Evolutionary conservation across 2,113 vertebrate species (phyloP), one percentile per base, ranked within the genome.

Genomic region (Cathartes aura): DNA sequence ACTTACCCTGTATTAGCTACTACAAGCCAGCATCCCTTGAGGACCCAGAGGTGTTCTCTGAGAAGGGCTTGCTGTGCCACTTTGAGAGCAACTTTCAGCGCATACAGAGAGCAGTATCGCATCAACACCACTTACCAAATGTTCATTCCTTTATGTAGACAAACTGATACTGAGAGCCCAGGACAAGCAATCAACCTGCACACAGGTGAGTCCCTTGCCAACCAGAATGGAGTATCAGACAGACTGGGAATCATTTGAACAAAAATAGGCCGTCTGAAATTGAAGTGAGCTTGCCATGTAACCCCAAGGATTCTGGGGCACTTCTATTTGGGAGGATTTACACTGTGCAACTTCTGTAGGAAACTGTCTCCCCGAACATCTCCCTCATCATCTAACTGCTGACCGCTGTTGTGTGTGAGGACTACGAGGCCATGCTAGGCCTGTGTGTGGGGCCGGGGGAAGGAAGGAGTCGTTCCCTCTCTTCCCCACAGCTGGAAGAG

Each of bases 321-420:
- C 53, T 64, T 72, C 12, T 40, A 0, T n/a, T 7, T 56, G 48
- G 40, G 64, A 71, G 64, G 63, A 81, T 48, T 66, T 71, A 52
- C 14, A 15, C 56, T 27, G 34, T 23, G 32, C 52, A 19, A 50
- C 32, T 40, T 50, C 42, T 58, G 27, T 27, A 64, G 72, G 48
- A 62, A 87, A 64, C 40, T 12, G 15, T 32, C 48, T 53, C 19
- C 22, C 6, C 36, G n/a, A n/a, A n/a, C n/a, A n/a, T n/a, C n/a
- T n/a, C 11, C 8, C 17, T 38, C 36, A 64, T 19, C 30, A 45
- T 15, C 67, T 11, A 36, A 47, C 42, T 52, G 53, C 36, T 0
- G 7, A 18, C 15, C 0, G 5, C 40, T 45, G 47, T 48, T 45
- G 53, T 27, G 4, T 5, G 38, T 1, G 11, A 76, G 53, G 30